These are phyloP conservation scores for Leuciscus idus DNA, from an alignment of 2,113 vertebrate species.

Conservation along the genomic window DNA sequence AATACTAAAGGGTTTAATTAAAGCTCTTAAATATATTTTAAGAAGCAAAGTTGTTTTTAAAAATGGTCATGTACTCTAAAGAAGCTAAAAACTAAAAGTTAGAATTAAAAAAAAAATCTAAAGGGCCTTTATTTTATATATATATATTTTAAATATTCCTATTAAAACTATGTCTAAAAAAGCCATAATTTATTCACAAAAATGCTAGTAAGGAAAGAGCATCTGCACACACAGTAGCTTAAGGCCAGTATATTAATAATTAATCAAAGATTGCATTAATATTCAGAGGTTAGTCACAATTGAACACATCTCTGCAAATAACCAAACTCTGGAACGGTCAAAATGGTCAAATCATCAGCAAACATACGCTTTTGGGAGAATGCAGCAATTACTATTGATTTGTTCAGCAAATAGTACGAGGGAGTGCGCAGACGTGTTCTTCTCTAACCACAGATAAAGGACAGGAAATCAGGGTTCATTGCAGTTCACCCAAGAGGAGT, in stretches of 20 bases:
- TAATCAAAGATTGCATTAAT: slow-evolving; percentile 48
- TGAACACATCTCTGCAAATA: slow-evolving; percentile 28
- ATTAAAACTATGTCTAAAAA: background rate
- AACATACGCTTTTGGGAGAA: background rate
- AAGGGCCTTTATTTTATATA: background rate
- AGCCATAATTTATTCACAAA: background rate
- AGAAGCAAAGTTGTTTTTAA: background rate
- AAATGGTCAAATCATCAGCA: slow-evolving; percentile 51
- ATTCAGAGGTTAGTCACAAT: slow-evolving; percentile 31
- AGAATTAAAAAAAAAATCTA: background rate
- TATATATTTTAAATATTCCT: background rate
- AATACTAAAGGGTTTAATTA: too few relatives aligned
- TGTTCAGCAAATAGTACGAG: slow-evolving; percentile 20
- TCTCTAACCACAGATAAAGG: background rate
- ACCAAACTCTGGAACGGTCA: slow-evolving; percentile 57
- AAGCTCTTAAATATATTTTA: background rate
- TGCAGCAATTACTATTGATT: slow-evolving; percentile 34
- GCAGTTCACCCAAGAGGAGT: background rate
- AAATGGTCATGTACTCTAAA: background rate
- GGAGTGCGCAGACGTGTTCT: background rate
- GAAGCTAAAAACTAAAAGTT: too few relatives aligned
- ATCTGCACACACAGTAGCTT: background rate
- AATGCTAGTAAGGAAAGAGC: background rate
- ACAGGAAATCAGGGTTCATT: background rate
- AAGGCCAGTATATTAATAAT: background rate